Conservation (phyloP, 2,113 vertebrate genomes). For the Numida meleagris region DNA sequence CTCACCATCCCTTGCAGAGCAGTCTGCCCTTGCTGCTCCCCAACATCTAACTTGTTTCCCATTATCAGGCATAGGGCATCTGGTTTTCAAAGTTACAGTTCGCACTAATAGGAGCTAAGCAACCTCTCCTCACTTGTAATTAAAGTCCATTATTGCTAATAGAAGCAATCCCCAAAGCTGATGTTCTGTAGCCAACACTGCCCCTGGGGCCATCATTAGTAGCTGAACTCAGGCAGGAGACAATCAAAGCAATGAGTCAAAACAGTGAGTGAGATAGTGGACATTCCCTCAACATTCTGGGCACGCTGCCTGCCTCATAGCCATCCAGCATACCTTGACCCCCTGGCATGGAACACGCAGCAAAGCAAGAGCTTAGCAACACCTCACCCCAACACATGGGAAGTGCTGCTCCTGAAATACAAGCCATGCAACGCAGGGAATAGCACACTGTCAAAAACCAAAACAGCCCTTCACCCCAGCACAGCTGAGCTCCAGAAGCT, state of each 20-base stretch:
- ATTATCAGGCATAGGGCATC: neutral
- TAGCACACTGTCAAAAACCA: fast-evolving
- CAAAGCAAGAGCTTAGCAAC: neutral
- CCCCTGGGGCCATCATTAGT: neutral
- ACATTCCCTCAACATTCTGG: neutral
- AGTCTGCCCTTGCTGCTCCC: neutral
- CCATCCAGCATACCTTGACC: neutral
- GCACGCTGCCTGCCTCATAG: neutral
- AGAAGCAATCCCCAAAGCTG: neutral
- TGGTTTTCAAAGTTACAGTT: neutral
- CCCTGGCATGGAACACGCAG: neutral
- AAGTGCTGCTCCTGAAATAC: neutral
- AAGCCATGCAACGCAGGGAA: neutral
- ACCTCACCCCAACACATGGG: neutral
- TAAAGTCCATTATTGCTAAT: neutral
- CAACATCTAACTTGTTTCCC: neutral
- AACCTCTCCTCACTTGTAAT: fast-evolving
- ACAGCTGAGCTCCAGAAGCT: neutral
- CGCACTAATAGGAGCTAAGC: neutral
- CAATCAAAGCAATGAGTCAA: neutral
- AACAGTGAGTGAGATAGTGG: neutral
- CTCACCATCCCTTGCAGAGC: neutral
- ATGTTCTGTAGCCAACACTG: neutral
- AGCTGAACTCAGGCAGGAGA: neutral
- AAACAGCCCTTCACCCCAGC: neutral